These are phyloP conservation scores for Tetrax tetrax DNA, from an alignment of 2,113 vertebrate genomes.

Conservation along the genomic window DNA sequence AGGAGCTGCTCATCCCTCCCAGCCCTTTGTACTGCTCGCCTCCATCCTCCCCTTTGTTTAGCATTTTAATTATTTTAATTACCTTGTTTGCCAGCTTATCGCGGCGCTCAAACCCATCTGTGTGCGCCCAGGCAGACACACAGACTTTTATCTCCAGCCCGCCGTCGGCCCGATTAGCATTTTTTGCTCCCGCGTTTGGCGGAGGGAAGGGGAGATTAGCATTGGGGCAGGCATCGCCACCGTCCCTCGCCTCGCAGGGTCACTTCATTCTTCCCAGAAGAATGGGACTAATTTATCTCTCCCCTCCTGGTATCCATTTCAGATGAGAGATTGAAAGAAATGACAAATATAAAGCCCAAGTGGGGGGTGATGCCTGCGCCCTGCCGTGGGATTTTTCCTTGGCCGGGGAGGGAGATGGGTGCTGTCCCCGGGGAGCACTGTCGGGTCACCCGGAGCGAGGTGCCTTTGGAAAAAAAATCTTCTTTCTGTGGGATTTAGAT, in stretches of 20 bases:
- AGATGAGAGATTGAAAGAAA: slow-evolving; percentile 39
- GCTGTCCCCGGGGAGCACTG: rapidly evolving
- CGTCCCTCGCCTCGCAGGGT: slow-evolving; percentile 31
- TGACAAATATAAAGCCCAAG: not conserved
- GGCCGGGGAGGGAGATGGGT: not conserved
- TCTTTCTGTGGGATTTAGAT: not conserved
- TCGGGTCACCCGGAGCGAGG: not conserved
- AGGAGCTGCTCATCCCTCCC: slow-evolving; percentile 28
- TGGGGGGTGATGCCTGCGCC: not conserved
- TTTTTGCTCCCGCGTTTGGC: slow-evolving; percentile 38
- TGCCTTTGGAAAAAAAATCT: not conserved
- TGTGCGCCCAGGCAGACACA: slow-evolving; percentile 50
- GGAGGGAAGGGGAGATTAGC: slow-evolving; percentile 65
- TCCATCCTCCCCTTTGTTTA: slow-evolving; percentile 73
- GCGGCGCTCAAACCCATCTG: slow-evolving; percentile 65
- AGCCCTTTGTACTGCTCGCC: slow-evolving; percentile 55
- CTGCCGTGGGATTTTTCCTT: not conserved
- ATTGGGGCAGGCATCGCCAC: slow-evolving; percentile 44
- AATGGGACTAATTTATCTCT: slow-evolving; percentile 69
- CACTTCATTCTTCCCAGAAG: slow-evolving; percentile 65
- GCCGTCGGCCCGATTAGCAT: slow-evolving; percentile 66
- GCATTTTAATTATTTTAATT: slow-evolving; percentile 78
- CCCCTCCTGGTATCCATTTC: slow-evolving; percentile 32
- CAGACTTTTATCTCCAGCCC: slow-evolving; percentile 69
- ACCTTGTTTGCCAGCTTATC: slow-evolving; percentile 77